Evolutionary conservation across 2,797 vertebrate species (phyloP).

Genomic region (Chaetodon trifasciatus): DNA sequence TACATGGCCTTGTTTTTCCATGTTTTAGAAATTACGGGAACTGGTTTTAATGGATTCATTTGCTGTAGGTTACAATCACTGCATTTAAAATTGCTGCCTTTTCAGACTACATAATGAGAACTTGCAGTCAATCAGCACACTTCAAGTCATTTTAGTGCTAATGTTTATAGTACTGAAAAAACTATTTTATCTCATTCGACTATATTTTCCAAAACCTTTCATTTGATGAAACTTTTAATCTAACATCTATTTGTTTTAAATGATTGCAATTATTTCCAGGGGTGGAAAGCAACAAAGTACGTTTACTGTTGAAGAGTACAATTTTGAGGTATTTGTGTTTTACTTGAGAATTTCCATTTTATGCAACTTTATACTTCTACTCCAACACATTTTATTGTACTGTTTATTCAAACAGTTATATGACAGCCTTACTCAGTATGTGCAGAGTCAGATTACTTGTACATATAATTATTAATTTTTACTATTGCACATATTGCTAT

Average conservation of each 20-base stretch:
- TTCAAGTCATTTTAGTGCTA: not conserved
- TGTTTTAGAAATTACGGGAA: constrained; percentile 19
- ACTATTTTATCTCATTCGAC: not conserved
- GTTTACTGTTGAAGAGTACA: not conserved
- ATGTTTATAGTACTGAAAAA: not conserved
- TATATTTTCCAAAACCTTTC: not conserved
- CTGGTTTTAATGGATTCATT: constrained; percentile 20
- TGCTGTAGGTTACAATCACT: not conserved
- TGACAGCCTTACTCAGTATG: no score
- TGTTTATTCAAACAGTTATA: not conserved
- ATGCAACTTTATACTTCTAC: no score
- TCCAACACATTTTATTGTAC: not conserved
- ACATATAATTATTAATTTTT: no score
- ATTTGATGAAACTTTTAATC: not conserved
- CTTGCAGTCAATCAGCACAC: not conserved
- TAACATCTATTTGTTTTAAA: not conserved
- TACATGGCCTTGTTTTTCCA: not conserved
- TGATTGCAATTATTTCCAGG: not conserved
- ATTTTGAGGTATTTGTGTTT: not conserved
- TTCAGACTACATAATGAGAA: not conserved
- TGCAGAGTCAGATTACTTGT: no score
- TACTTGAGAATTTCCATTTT: not conserved
- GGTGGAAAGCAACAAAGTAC: not conserved
- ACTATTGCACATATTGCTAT: no score
- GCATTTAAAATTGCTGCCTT: not conserved